Conservation (phyloP, 2,113 vertebrate species). For the Epinephelus lanceolatus region DNA sequence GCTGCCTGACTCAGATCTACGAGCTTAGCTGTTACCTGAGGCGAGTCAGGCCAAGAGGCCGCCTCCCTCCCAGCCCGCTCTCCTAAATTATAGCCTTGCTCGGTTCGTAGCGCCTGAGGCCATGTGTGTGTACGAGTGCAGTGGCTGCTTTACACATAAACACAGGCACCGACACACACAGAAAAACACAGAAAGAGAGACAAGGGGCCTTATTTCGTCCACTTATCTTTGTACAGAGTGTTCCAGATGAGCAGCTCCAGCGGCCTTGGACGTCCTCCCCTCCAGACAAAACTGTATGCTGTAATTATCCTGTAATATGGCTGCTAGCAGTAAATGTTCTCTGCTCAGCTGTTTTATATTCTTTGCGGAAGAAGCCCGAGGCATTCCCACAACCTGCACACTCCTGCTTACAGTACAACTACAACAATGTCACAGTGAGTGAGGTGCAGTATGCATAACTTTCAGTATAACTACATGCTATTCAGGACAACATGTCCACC, state of each 20-base stretch:
- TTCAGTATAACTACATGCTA: neutral
- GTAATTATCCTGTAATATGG: slow-evolving; percentile 76
- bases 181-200: slow-evolving; percentile 41
- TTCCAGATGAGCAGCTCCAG: slow-evolving; percentile 73
- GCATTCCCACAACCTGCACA: slow-evolving; percentile 47
- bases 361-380: slow-evolving; percentile 25
- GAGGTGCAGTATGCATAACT: neutral
- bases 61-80: slow-evolving; percentile 60
- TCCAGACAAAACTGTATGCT: slow-evolving; percentile 61
- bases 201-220: slow-evolving; percentile 32
- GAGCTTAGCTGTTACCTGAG: slow-evolving; percentile 81
- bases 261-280: slow-evolving; percentile 51
- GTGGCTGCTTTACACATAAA: slow-evolving; percentile 66
- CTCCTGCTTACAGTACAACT: neutral
- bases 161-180: slow-evolving; percentile 57
- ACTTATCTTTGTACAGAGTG: slow-evolving; percentile 74
- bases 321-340: slow-evolving; percentile 53
- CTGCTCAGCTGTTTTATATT: slow-evolving; percentile 28
- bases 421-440: neutral
- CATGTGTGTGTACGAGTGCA: slow-evolving; percentile 53
- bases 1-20: slow-evolving; percentile 74
- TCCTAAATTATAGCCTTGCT: slow-evolving; percentile 77
- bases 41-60: slow-evolving; percentile 70
- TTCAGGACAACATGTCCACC: neutral
- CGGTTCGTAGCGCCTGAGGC: slow-evolving; percentile 59